These are phyloP conservation scores for Piprites chloris DNA, from an alignment of 2,113 vertebrate species.

Conservation along the genomic window DNA sequence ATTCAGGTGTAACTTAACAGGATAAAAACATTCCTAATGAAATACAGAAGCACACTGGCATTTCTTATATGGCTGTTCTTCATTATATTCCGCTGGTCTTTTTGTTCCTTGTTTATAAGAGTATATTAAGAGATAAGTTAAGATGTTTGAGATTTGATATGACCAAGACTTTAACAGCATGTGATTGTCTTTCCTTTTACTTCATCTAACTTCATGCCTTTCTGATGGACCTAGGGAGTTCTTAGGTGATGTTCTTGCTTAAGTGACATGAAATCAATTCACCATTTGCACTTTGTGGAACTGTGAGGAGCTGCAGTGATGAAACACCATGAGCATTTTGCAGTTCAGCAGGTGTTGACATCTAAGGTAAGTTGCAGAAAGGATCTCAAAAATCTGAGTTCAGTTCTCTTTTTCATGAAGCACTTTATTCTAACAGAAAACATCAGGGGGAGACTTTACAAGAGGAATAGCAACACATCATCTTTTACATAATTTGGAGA, in stretches of 20 bases:
- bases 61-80: not conserved
- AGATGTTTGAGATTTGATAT: not conserved
- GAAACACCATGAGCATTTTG: not conserved
- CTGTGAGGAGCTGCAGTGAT: not conserved
- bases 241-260: not conserved
- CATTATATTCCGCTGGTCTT: not conserved
- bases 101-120: not conserved
- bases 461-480: not conserved
- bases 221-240: not conserved
- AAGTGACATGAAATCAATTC: accelerated
- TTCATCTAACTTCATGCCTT: not conserved
- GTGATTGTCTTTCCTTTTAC: not conserved
- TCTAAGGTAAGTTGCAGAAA: not conserved
- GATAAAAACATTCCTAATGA: not conserved
- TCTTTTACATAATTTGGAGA: not conserved
- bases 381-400: not conserved
- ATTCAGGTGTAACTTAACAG: not conserved
- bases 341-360: not conserved
- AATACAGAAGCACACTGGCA: not conserved
- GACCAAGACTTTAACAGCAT: not conserved
- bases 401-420: not conserved
- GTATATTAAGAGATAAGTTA: not conserved
- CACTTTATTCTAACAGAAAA: not conserved
- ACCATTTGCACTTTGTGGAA: not conserved
- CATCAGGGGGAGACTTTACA: not conserved